These are phyloP conservation scores for Otus sunia DNA, from an alignment of 2,113 vertebrate genomes.

Conservation along the genomic window DNA sequence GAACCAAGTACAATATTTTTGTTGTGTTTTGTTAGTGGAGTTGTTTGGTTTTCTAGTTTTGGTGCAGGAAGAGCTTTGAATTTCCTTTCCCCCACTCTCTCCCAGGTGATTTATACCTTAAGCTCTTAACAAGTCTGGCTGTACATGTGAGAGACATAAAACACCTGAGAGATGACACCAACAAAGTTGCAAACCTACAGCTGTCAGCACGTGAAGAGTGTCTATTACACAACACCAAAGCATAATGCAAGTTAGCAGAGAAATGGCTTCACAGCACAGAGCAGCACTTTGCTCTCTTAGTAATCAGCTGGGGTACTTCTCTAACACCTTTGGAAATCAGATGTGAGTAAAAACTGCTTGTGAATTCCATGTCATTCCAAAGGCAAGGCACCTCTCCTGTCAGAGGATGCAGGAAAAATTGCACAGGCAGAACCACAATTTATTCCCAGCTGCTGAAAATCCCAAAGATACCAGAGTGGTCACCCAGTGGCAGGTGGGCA, in stretches of 20 bases:
- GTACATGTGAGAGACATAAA: neutral
- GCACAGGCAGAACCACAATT: neutral
- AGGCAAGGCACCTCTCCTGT: neutral
- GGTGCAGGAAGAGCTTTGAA: neutral
- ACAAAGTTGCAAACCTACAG: neutral
- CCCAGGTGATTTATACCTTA: neutral
- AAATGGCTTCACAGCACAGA: neutral
- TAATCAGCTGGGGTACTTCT: neutral
- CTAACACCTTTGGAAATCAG: neutral
- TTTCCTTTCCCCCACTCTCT: neutral
- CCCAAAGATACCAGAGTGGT: neutral
- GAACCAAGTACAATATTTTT: neutral
- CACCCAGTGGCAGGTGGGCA: neutral
- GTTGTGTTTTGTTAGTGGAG: neutral
- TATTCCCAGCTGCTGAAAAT: neutral
- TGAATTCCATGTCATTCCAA: neutral
- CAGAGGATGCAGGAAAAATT: neutral
- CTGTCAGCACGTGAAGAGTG: fast-evolving
- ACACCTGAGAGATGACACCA: neutral
- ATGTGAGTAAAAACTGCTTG: neutral
- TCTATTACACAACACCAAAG: neutral
- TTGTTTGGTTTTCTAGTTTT: neutral
- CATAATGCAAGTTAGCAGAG: neutral
- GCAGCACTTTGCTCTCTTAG: neutral
- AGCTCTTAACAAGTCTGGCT: neutral